Percentiles rank a stretch among this genome's conserved stretches.
Evolutionary conservation across 2,888 invertebrate species (phyloP).

Genomic region (Hedya salicella): DNA sequence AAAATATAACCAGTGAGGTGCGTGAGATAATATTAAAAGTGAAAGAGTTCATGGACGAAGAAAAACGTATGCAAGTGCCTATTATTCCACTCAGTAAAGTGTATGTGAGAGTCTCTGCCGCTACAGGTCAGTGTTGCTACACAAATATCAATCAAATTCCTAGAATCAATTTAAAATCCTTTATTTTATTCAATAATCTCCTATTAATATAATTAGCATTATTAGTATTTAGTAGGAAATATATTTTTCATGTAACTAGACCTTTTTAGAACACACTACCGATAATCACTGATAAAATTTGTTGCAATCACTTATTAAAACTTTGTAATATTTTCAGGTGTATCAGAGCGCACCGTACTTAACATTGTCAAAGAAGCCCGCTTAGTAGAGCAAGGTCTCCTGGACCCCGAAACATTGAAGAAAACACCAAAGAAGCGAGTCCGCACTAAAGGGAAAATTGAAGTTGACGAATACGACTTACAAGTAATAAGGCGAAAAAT

Average conservation of each 20-base stretch:
- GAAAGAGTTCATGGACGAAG: conserved; percentile 81
- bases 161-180: not conserved
- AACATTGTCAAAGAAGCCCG: conserved; percentile 79
- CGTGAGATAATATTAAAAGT: conserved; percentile 80
- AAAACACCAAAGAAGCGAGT: conserved; percentile 76
- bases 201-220: too few species aligned
- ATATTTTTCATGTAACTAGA: too few species aligned
- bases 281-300: too few species aligned
- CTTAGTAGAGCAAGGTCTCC: conserved; percentile 76
- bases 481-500: conserved; percentile 78
- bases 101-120: conserved; percentile 77
- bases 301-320: not conserved
- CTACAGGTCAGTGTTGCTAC: conserved; percentile 67
- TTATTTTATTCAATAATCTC: too few species aligned
- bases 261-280: too few species aligned
- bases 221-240: too few species aligned
- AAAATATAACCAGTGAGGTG: conserved; percentile 78
- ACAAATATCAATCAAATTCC: not conserved
- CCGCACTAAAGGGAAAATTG: conserved; percentile 77
- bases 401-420: conserved; percentile 77
- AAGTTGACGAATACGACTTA: conserved; percentile 77
- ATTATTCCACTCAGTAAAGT: conserved; percentile 81
- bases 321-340: conserved; percentile 61
- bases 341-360: conserved; percentile 76
- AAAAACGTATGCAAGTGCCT: conserved; percentile 81